These are phyloP conservation scores for Cichlasoma orientale DNA, from an alignment of 2,797 vertebrate species.

Conservation along the genomic window DNA sequence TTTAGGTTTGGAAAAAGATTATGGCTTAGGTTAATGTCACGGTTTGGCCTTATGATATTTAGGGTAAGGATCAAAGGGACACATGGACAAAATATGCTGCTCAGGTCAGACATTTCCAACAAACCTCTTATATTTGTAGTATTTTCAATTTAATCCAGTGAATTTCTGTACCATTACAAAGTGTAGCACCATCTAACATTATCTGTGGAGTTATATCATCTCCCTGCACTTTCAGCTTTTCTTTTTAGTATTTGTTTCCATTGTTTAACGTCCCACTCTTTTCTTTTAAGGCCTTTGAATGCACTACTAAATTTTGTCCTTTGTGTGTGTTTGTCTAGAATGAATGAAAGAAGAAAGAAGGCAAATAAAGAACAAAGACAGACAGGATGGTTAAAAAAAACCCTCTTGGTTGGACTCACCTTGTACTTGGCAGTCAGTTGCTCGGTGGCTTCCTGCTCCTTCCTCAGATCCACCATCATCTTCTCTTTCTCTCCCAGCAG, in stretches of 20 bases:
- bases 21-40: not conserved
- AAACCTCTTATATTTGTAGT: not conserved
- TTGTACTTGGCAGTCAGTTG: slow-evolving; percentile 93
- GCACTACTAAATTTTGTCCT: not conserved
- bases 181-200: not conserved
- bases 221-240: not conserved
- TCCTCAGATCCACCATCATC: slow-evolving; percentile 93
- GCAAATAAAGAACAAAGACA: not conserved
- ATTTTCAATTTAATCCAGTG: not conserved
- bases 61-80: no score
- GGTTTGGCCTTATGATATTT: no score
- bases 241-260: not conserved
- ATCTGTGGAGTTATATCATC: not conserved
- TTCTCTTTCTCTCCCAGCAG: slow-evolving; percentile 95
- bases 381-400: not conserved
- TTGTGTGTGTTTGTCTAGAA: not conserved
- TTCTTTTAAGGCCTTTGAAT: not conserved
- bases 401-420: slow-evolving; percentile 76
- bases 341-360: not conserved
- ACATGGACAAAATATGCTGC: no score
- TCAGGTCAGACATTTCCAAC: not conserved
- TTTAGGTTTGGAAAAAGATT: not conserved
- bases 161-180: not conserved
- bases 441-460: slow-evolving; percentile 92
- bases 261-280: not conserved